A percentile compares a stretch with the other conserved stretches of the same genome.
Evolutionary conservation across 2,113 vertebrate species (phyloP).

Genomic region (Trinectes maculatus): DNA sequence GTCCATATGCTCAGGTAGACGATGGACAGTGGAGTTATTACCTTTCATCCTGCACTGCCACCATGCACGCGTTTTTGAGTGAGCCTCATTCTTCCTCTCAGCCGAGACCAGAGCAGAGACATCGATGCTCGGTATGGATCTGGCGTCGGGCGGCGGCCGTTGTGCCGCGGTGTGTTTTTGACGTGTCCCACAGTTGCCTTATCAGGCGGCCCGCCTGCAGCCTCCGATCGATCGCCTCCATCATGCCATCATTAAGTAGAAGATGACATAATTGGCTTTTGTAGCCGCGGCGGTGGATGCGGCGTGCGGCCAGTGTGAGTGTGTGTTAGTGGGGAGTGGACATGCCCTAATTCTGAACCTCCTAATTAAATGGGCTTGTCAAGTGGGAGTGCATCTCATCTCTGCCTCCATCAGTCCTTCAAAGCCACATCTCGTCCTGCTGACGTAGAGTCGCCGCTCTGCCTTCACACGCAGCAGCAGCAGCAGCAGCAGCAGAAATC

Average conservation of each 20-base stretch:
- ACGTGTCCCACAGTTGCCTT: constrained; percentile 63
- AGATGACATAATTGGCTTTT: constrained; percentile 70
- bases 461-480: constrained; percentile 8
- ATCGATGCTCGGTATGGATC: constrained; percentile 61
- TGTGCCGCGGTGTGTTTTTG: constrained; percentile 48
- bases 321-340: constrained; percentile 13
- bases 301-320: constrained; percentile 14
- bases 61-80: constrained; percentile 49
- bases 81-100: constrained; percentile 46
- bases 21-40: constrained; percentile 46
- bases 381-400: constrained; percentile 51
- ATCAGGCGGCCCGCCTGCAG: constrained; percentile 52
- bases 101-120: constrained; percentile 57
- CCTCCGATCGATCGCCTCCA: constrained; percentile 63
- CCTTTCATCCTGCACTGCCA: constrained; percentile 33
- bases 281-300: constrained; percentile 41
- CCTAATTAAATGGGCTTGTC: constrained; percentile 68
- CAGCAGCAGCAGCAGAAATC: constrained; percentile 48
- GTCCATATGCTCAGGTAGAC: constrained; percentile 13
- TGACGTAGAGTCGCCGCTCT: not conserved
- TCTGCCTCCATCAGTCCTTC: constrained; percentile 8
- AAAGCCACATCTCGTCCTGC: constrained; percentile 38
- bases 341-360: constrained; percentile 56
- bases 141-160: not conserved
- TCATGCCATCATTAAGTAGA: constrained; percentile 65